Base-by-base conservation (phyloP, 2,888 invertebrate species). In the Brachylomia viminalis region DNA sequence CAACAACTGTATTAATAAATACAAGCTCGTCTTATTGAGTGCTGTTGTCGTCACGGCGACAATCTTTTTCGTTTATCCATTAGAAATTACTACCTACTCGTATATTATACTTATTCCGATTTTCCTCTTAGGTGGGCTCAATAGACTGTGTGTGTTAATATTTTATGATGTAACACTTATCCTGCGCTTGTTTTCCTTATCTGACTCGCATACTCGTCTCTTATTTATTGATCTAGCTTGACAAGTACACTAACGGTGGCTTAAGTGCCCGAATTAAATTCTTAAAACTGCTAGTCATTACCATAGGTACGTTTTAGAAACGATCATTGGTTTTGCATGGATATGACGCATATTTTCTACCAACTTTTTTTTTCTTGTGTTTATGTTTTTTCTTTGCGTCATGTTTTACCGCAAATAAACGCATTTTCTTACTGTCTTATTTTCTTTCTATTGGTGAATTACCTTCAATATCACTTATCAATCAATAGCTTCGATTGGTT, bases 161-260 rank as follows among this genome's bases (percentile, higher is more conserved):
- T 85, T 86, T 82, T 80, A 86, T 83, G 78, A 80, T 68, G 72
- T 75, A 70, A 79, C 67, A 75, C 75, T 80, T 86, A 83, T 85
- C 76, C 75, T 72, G 27, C 13, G 61, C 52, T 76, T 70, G 75
- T 82, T 86, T 85, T 80, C 87, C 83, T 79, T 71, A 79, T 80
- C 62, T 56, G 65, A 59, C 54, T 69, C 72, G 30, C 59, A 72
- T 69, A 68, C 23, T 65, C 61, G 33, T 73, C 58, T 68, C 68
- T 74, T 77, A 45, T 83, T 66, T 83, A 75, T 76, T 69, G 58
- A 73, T 83, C 49, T 70, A 49, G 58, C 62, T 58, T 71, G 67
- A 62, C 52, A 61, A 70, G 52, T 45, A 64, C 10, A 33, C 15
- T 72, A 59, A 65, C 20, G 27, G 8, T 11, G 52, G 27, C 42